These are phyloP conservation scores for Aradus depressus DNA, from an alignment of 2,888 invertebrate species.

Conservation along the genomic window DNA sequence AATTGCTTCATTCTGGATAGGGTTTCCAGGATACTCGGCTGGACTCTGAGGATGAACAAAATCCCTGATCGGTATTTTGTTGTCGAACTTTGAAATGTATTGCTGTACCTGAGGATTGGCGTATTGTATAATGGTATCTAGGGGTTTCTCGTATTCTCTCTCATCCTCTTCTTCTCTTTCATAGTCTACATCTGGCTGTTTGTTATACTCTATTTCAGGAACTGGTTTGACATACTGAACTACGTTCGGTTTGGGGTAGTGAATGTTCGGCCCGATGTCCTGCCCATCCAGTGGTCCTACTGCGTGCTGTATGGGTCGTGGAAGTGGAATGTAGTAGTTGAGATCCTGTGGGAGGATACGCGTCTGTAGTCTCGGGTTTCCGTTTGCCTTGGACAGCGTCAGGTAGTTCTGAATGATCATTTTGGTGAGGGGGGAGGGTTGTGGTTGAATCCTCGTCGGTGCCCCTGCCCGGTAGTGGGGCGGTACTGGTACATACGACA, in stretches of 20 bases:
- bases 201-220: neutral
- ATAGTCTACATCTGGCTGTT: slow-evolving; percentile 9
- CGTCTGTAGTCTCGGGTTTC: slow-evolving; percentile 4
- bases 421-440: slow-evolving; percentile 22
- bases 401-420: slow-evolving; percentile 27
- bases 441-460: slow-evolving; percentile 17
- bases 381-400: slow-evolving; percentile 24
- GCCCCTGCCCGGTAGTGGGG: slow-evolving; percentile 6
- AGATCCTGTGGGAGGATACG: slow-evolving; percentile 4
- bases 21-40: too few species aligned
- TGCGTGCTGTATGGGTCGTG: neutral
- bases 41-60: too few species aligned
- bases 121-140: slow-evolving; percentile 9
- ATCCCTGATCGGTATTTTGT: too few species aligned
- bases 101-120: slow-evolving; percentile 14
- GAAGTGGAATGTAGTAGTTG: slow-evolving; percentile 3
- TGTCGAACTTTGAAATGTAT: slow-evolving; percentile 5
- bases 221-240: neutral
- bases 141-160: slow-evolving; percentile 6
- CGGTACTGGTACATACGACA: slow-evolving; percentile 1
- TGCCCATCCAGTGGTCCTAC: neutral
- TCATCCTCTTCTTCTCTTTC: neutral
- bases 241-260: neutral
- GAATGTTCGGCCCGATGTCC: too few species aligned
- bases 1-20: too few species aligned